phyloP scores from a whole-genome alignment of 2,888 invertebrate genomes.

The Agrotis exclamationis region DNA sequence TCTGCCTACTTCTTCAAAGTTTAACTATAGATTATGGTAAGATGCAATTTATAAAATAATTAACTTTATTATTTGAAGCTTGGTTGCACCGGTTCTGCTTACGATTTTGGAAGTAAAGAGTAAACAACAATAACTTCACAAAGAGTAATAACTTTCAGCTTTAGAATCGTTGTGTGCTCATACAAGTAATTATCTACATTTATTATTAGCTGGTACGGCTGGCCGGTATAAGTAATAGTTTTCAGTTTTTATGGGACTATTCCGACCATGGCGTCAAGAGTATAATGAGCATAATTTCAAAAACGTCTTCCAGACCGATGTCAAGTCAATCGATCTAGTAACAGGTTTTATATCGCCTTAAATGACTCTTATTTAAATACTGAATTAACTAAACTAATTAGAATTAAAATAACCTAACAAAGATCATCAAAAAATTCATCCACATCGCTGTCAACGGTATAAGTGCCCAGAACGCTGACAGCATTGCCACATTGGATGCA shows the following conservation, averaged over 20 bases:
- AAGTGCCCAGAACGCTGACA: too few species aligned
- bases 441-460: too few species aligned
- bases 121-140: conserved; percentile 8
- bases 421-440: too few species aligned
- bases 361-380: too few species aligned
- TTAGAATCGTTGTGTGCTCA: conserved; percentile 14
- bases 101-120: conserved; percentile 15
- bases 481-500: too few species aligned
- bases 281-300: not conserved
- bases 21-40: not conserved
- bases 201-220: not conserved
- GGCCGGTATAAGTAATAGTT: not conserved
- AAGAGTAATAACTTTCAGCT: conserved; percentile 42
- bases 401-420: too few species aligned
- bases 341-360: too few species aligned
- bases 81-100: conserved; percentile 12
- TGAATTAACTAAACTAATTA: too few species aligned
- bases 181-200: conserved; percentile 1
- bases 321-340: not conserved
- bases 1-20: too few species aligned
- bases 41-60: not conserved
- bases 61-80: conserved; percentile 1
- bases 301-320: not conserved
- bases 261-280: not conserved
- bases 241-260: not conserved